Evolutionary conservation across 1,140 invertebrate species (phyloP).

Genomic region (Oscheius sp.): DNA sequence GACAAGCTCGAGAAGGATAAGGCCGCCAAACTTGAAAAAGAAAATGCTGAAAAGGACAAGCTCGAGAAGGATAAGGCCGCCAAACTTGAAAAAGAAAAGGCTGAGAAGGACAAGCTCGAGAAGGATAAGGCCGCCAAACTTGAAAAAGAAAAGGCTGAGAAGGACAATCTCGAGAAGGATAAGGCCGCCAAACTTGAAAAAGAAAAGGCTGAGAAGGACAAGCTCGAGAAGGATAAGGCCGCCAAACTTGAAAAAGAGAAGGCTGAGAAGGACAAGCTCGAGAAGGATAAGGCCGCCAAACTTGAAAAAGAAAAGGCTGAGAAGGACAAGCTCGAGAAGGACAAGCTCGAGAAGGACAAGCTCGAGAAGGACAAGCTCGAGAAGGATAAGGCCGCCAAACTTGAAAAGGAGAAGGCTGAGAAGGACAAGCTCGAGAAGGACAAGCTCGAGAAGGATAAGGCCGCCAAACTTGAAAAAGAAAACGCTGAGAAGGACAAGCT

Average conservation of each 20-base stretch:
- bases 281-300: too few species aligned
- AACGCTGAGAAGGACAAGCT: too few species aligned
- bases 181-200: not conserved
- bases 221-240: not conserved
- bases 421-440: too few species aligned
- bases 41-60: not conserved
- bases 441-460: too few species aligned
- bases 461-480: too few species aligned
- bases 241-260: not conserved
- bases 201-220: not conserved
- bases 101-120: not conserved
- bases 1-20: not conserved
- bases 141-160: not conserved
- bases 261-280: not conserved
- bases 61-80: not conserved
- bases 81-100: not conserved
- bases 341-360: not conserved
- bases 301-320: not conserved
- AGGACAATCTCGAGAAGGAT: not conserved
- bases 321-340: too few species aligned
- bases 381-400: too few species aligned
- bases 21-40: not conserved
- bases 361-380: too few species aligned
- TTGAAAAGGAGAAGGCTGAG: too few species aligned
- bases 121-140: not conserved